These are phyloP conservation scores for Myotis vivesi DNA, from an alignment of 2,797 vertebrate species.

Conservation along the genomic window DNA sequence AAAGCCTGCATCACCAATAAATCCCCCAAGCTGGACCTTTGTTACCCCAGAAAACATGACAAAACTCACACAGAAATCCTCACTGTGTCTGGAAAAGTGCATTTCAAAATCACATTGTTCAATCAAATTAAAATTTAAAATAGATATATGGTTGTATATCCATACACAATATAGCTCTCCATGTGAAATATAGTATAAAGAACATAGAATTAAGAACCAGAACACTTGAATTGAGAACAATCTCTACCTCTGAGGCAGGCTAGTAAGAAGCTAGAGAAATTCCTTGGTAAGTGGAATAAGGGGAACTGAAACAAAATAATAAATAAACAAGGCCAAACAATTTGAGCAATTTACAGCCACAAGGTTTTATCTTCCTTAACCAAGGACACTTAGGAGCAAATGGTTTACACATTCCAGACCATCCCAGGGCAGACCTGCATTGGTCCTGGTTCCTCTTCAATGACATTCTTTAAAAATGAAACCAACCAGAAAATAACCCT, in stretches of 20 bases:
- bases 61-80: conserved; percentile 21
- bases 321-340: background rate
- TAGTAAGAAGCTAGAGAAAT: background rate
- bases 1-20: conserved; percentile 15
- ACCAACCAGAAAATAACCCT: background rate
- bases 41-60: conserved; percentile 1
- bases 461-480: no score
- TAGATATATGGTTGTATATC: background rate
- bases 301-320: background rate
- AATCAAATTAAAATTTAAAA: conserved; percentile 32
- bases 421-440: background rate
- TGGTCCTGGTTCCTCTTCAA: no score
- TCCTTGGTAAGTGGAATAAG: background rate
- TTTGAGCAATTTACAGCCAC: background rate
- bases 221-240: background rate
- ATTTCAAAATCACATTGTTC: conserved; percentile 20
- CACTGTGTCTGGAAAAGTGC: background rate
- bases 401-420: background rate
- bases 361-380: background rate
- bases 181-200: background rate
- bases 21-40: background rate
- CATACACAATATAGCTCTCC: background rate
- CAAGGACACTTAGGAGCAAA: background rate
- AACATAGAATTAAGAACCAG: background rate
- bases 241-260: background rate